phyloP scores from a whole-genome alignment of 2,113 vertebrate genomes.

The Chiloscyllium plagiosum region DNA sequence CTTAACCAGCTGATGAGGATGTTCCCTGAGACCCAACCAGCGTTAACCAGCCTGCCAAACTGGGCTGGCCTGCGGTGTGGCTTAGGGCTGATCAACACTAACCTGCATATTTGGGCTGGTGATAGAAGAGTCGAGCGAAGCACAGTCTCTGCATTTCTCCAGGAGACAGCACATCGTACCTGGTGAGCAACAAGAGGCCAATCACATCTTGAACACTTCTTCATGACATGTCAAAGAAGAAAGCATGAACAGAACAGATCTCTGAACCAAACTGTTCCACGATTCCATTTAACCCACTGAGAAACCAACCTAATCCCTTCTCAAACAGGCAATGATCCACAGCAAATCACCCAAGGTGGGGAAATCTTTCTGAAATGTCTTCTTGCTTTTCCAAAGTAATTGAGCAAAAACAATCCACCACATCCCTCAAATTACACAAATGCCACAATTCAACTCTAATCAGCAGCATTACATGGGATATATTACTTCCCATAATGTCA shows the following conservation, averaged over 20 bases:
- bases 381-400: neutral
- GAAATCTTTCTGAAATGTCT: neutral
- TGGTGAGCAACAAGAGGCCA: slow-evolving; percentile 48
- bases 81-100: slow-evolving; percentile 40
- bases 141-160: slow-evolving; percentile 95
- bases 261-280: neutral
- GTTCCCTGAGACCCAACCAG: neutral
- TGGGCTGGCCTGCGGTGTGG: neutral
- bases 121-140: slow-evolving; percentile 88
- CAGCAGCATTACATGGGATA: neutral
- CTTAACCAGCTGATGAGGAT: neutral
- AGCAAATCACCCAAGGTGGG: neutral
- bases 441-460: neutral
- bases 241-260: neutral
- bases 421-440: neutral
- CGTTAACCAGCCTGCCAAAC: neutral
- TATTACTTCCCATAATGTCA: neutral
- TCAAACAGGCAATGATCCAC: neutral
- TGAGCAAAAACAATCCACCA: neutral
- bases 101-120: slow-evolving; percentile 93
- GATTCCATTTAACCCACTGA: neutral
- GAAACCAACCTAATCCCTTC: neutral
- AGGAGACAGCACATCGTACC: slow-evolving; percentile 89
- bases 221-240: no score
- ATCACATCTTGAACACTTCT: neutral